Percentiles rank a stretch among this genome's conserved stretches.
These are phyloP conservation scores for Todiramphus chloris DNA, from an alignment of 2,113 vertebrate genomes.

Conservation along the genomic window DNA sequence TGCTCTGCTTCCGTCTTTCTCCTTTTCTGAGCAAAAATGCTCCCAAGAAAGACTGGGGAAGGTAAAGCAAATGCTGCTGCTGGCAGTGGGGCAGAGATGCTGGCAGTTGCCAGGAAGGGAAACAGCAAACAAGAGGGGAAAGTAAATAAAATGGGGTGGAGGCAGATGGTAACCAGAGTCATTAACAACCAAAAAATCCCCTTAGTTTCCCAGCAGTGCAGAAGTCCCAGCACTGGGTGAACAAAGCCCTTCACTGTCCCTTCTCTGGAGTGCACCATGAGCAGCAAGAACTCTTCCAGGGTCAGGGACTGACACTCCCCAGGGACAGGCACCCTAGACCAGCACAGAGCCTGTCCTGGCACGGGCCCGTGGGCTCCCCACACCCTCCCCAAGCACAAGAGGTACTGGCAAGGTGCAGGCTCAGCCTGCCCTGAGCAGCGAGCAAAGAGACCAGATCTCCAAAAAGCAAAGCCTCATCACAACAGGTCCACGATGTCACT, in stretches of 20 bases:
- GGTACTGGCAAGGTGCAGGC: neutral
- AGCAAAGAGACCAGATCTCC: neutral
- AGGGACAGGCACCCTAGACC: neutral
- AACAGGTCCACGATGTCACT: rapidly evolving
- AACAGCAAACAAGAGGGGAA: neutral
- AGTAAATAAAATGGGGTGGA: neutral
- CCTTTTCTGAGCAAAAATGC: neutral
- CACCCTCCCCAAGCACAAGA: neutral
- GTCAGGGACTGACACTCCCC: neutral
- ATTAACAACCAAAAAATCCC: neutral
- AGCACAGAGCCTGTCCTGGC: too few species aligned
- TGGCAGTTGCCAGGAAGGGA: neutral
- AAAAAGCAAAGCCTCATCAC: rapidly evolving
- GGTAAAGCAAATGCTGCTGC: neutral
- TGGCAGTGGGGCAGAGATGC: neutral
- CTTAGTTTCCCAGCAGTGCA: neutral
- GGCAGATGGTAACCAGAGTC: neutral
- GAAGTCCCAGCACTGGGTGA: neutral
- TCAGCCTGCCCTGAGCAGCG: neutral
- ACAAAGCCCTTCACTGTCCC: neutral
- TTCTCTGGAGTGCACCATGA: rapidly evolving
- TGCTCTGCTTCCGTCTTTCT: rapidly evolving
- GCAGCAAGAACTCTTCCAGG: neutral
- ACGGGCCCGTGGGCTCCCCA: rapidly evolving
- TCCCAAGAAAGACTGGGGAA: neutral